Evolutionary conservation across 2,113 vertebrate species (phyloP).

Genomic region (Shinisaurus crocodilurus): DNA sequence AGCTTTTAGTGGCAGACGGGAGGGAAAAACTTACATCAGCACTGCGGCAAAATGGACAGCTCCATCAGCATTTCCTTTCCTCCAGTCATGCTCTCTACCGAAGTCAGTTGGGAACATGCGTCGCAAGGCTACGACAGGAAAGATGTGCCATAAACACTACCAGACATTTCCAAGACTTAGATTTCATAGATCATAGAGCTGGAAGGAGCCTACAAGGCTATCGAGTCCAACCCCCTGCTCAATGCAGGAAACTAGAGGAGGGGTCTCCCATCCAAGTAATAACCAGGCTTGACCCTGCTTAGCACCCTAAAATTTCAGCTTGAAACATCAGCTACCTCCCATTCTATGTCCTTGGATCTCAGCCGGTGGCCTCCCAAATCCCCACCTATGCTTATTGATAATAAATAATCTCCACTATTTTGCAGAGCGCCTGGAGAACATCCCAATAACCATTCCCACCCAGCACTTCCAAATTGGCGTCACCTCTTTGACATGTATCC

Average conservation of each 20-base stretch:
- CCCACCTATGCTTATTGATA: neutral
- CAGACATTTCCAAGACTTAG: neutral
- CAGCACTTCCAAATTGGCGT: too few species aligned
- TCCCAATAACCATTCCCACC: neutral
- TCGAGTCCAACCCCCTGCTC: too few species aligned
- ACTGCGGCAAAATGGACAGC: conserved; percentile 82
- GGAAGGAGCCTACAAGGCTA: too few species aligned
- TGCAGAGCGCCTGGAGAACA: neutral
- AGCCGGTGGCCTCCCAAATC: neutral
- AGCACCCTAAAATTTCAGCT: conserved; percentile 1
- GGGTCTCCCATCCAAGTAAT: too few species aligned
- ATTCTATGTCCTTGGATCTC: neutral
- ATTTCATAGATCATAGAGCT: too few species aligned
- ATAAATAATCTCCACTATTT: neutral
- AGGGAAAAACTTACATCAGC: conserved; percentile 69
- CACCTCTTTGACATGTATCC: neutral
- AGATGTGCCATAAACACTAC: neutral
- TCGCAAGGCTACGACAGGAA: neutral
- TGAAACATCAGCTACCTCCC: neutral
- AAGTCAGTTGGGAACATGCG: neutral
- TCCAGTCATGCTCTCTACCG: neutral
- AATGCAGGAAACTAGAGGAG: too few species aligned
- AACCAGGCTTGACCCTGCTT: too few species aligned
- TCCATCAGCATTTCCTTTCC: conserved; percentile 22
- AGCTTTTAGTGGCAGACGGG: neutral